Base-by-base conservation (phyloP, 92 coral and sea anemone genomes). In the Epizoanthus rinbou region DNA sequence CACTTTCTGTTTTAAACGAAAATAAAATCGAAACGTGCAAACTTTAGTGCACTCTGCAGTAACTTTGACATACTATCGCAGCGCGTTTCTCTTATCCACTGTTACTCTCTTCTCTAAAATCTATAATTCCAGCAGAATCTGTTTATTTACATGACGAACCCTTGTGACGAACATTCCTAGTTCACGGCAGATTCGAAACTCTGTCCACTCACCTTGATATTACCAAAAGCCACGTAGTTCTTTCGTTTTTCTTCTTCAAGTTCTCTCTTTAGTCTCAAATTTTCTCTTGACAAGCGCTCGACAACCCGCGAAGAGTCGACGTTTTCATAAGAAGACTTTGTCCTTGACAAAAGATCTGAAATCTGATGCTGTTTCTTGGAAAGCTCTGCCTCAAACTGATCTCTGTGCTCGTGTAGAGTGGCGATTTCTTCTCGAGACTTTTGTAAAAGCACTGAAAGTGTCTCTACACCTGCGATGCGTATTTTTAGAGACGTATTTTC, bases 381-480 rank as follows among this genome's bases (percentile, higher is more conserved):
- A 53, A 47, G 64, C 78, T 52, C 78, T 64, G 69, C 69, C 35
- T 50, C 54, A 15, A 50, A 50, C 15, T 50, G 54, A 50, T 50
- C 54, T 10, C 54, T 50, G 14, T 11, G 54, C 54, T 50, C 0
- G 15, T 9, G 41, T 25, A 24, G 69, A 64, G 18, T 3, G 37
- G 63, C 59, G 47, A 28, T 17, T 50, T 53, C 78, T 52, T 73
- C 62, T 23, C 47, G 58, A 3, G 37, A 14, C 11, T 24, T 52
- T 52, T 47, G 57, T 19, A 53, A 52, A 14, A 50, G 78, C 11
- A 50, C 18, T 7, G 79, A 73, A 73, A 72, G 60, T 2, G 58
- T 72, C n/a, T 72, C 76, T 72, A 19, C 57, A 9, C 35, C 76
- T 15, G 76, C 60, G 24, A 72, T 10, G 5, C 57, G 56, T 45